Base-by-base conservation (phyloP, 1,140 invertebrate genomes). In the Wiebesia pumilae region DNA sequence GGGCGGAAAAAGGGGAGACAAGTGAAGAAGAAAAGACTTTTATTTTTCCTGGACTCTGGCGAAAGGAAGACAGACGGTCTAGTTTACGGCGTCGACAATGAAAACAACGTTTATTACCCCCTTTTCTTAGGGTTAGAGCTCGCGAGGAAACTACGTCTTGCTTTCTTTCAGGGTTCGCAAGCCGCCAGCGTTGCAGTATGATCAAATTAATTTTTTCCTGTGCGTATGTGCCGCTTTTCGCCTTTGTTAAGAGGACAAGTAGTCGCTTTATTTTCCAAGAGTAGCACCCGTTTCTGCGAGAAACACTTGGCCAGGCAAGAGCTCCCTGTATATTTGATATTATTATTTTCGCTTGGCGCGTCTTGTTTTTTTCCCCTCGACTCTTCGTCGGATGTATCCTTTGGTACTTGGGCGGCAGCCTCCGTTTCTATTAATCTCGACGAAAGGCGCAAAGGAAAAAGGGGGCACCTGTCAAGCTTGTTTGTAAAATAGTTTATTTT, bases 71-170 rank as follows among this genome's bases (percentile, higher is more conserved):
- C 35, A 81, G 84, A 81, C 84, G 43, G 65, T 38, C 33, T 81
- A 87, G 81, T 87, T 87, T 87, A 83, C 79, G 69, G 75, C 43
- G 81, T 38, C 86, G 73, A 80, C 85, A 80, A 87, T 87, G 86
- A 87, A 87, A 87, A 83, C 86, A 80, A 69, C 81, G 81, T 87
- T 87, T 87, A 87, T 83, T 83, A 87, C 81, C n/a, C 43, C n/a
- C 38, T 69, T 82, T 40, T 62, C 21, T 47, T 30, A 65, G 38
- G 71, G 58, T 40, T 24, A 35, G 24, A 38, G 82, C 69, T 77
- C n/a, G 35, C 71, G 75, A 67, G 75, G 10, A 19, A 43, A 43
- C 38, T 24, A 1, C 71, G 71, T 71, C 33, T 21, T 3, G 35
- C 69, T 40, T 73, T n/a, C n/a, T n/a, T n/a, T n/a, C n/a, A n/a